phyloP scores from a whole-genome alignment of 2,797 vertebrate genomes.

The Erethizon dorsatum region DNA sequence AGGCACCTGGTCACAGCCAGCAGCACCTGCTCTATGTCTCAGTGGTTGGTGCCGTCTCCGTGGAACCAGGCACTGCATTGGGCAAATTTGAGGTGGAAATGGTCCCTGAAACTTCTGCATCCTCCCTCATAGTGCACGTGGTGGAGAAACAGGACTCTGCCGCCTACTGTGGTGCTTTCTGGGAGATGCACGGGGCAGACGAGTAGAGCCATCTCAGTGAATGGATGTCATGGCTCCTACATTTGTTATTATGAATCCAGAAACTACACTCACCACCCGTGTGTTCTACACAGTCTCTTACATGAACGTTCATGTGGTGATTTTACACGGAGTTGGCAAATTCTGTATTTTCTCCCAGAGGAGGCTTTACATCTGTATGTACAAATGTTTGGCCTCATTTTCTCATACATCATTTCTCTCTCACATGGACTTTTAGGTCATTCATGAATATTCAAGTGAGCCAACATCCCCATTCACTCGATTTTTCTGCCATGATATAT shows the following conservation, averaged over 20 bases:
- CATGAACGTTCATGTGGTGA: not conserved
- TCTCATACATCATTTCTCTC: not conserved
- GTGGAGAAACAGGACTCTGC: not conserved
- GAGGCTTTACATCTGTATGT: not conserved
- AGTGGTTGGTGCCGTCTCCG: not conserved
- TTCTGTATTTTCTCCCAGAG: not conserved
- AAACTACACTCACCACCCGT: not conserved
- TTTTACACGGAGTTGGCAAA: not conserved
- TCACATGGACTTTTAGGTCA: not conserved
- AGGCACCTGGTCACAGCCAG: slow-evolving; percentile 29
- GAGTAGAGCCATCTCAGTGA: not conserved
- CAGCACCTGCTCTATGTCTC: not conserved
- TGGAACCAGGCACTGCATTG: accelerated
- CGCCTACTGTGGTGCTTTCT: slow-evolving; percentile 77
- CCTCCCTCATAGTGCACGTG: slow-evolving; percentile 1
- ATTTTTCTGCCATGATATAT: not conserved
- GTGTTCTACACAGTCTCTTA: not conserved
- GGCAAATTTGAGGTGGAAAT: slow-evolving; percentile 39
- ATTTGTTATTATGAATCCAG: not conserved
- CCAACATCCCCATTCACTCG: not conserved
- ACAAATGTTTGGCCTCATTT: not conserved
- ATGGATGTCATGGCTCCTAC: not conserved
- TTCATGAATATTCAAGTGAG: not conserved
- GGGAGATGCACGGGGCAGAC: not conserved
- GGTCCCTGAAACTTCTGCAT: not conserved